Evolutionary conservation across 2,113 vertebrate species (phyloP).

Genomic region (Psephotus haematonotus): DNA sequence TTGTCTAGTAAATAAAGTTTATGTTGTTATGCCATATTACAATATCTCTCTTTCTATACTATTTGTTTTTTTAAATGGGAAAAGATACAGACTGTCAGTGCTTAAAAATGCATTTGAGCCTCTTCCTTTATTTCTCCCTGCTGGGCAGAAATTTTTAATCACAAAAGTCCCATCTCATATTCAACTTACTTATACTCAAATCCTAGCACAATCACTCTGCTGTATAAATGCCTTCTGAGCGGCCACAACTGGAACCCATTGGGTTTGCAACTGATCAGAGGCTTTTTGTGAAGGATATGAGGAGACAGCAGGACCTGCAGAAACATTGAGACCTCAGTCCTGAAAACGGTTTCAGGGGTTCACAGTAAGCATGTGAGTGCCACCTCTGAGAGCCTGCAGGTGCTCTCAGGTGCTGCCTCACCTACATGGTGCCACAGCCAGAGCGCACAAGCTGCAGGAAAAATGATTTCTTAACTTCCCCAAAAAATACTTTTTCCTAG

Average conservation of each 20-base stretch:
- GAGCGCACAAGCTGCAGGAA: not conserved
- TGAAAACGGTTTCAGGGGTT: not conserved
- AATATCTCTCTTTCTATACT: not conserved
- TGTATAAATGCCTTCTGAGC: not conserved
- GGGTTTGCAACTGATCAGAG: not conserved
- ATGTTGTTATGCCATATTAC: not conserved
- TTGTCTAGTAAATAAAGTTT: slow-evolving; percentile 26
- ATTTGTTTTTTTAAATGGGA: slow-evolving; percentile 24
- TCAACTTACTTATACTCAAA: not conserved
- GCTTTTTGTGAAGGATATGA: not conserved
- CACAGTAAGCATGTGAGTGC: fast-evolving
- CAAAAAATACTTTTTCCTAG: fast-evolving
- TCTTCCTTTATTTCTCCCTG: slow-evolving; percentile 28
- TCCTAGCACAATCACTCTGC: not conserved
- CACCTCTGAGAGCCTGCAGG: not conserved
- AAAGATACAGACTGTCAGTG: not conserved
- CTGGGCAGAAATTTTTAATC: slow-evolving; percentile 45
- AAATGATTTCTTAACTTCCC: not conserved
- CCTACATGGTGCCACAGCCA: not conserved
- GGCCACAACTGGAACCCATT: not conserved
- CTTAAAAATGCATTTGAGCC: slow-evolving; percentile 5
- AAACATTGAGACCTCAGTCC: not conserved
- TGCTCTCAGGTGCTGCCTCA: not conserved
- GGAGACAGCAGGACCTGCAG: not conserved
- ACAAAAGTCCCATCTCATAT: slow-evolving; percentile 20